These are phyloP conservation scores for Pardalotus punctatus DNA, from an alignment of 2,113 vertebrate genomes.

Conservation along the genomic window DNA sequence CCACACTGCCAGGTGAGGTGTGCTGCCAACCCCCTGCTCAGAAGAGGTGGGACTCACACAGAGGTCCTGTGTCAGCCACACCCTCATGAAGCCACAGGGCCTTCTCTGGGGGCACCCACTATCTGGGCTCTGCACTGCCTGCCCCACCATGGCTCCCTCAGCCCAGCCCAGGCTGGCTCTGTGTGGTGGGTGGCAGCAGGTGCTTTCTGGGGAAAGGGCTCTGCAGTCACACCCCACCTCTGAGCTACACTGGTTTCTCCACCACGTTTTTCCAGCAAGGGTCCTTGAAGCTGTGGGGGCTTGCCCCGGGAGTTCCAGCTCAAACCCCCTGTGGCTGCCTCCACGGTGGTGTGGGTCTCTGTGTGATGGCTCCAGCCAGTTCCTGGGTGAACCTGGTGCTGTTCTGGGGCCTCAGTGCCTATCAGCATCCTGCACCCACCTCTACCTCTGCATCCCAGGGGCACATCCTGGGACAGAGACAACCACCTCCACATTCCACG, in stretches of 20 bases:
- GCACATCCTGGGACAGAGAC: not conserved
- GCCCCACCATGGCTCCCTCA: not conserved
- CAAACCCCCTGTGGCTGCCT: not conserved
- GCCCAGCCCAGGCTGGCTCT: not conserved
- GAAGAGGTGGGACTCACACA: accelerated
- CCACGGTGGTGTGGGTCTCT: not conserved
- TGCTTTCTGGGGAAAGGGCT: not conserved
- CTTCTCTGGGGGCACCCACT: not conserved
- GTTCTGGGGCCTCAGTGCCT: accelerated
- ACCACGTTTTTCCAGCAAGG: not conserved
- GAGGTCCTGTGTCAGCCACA: not conserved
- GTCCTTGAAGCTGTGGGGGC: not conserved
- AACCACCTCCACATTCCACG: not conserved
- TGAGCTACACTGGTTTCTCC: not conserved
- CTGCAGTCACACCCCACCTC: not conserved
- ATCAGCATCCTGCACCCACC: not conserved
- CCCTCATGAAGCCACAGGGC: not conserved
- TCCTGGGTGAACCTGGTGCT: not conserved
- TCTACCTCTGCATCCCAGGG: not conserved
- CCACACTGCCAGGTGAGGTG: not conserved
- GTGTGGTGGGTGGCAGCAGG: not conserved
- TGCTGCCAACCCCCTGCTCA: not conserved
- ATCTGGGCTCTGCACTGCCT: not conserved
- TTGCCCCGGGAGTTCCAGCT: not conserved
- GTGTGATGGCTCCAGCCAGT: not conserved